Base-by-base conservation (phyloP, 1,140 invertebrate species). In the Trichoplusia ni region DNA sequence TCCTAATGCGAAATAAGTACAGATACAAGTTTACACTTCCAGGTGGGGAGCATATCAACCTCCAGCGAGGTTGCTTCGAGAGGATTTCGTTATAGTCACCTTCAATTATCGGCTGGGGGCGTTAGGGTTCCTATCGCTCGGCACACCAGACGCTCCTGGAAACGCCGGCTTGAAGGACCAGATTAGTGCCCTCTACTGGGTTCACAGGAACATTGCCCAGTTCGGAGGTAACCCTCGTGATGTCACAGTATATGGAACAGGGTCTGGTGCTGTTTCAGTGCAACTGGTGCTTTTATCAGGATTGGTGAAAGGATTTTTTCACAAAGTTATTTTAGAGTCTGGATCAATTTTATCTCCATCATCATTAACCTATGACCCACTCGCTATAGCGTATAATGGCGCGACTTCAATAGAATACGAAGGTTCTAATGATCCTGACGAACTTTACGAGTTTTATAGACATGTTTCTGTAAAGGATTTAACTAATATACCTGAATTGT, bases 111-210 rank as follows among this genome's bases (percentile, higher is more conserved):
- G 95, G 8, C 77, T 95, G 0, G 94, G 94, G 7, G 74, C 86
- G 2, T 78, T 92, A 5, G 92, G 92, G 0, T 96, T 95, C 71
- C 76, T 96, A 9, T 94, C 93, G 62, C 93, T 94, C 0, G 92
- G 92, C 21, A 92, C 91, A 42, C 76, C 87, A 0, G 87, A 90
- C 2, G 90, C 92, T 0, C 92, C 94, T 0, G 95, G 95, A 13
- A 96, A 96, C 79, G 92, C 93, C 35, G 95, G 94, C 3, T 80
- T 97, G 31, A 95, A 95, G 68, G 96, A 97, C 86, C 95, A 96
- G 82, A 91, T 93, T 1, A 82, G 93, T 35, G 93, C 94, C 0
- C 86, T 97, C 5, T 92, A 94, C 69, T 97, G 96, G 96, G 91
- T 96, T 0, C 91, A 94, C 18, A 89, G 92, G 63, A 95, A 96